phyloP scores from a whole-genome alignment of 2,113 vertebrate species.

The Sterrhoptilus dennistouni region DNA sequence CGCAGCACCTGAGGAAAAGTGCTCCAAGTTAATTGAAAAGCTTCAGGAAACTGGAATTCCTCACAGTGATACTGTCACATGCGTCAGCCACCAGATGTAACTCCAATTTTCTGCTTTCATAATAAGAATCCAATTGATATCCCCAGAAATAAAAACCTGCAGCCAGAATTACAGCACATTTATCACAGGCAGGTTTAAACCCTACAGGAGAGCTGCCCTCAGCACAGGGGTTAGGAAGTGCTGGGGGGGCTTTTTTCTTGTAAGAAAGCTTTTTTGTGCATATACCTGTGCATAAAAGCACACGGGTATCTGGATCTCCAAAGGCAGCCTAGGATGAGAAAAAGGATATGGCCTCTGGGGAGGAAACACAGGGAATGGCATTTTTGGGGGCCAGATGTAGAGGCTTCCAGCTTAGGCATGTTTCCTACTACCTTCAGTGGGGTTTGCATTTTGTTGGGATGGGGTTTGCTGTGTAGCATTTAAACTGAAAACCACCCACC shows the following conservation, averaged over 20 bases:
- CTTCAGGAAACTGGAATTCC: slow-evolving; percentile 20
- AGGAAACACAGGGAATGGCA: not conserved
- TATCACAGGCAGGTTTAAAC: not conserved
- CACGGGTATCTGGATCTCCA: not conserved
- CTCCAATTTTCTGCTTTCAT: slow-evolving; percentile 47
- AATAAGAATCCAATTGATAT: slow-evolving; percentile 50
- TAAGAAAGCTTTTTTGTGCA: not conserved
- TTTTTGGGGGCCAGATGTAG: not conserved
- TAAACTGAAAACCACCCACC: not conserved
- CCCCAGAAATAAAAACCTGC: slow-evolving; percentile 39
- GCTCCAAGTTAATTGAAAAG: slow-evolving; percentile 30
- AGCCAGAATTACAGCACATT: slow-evolving; percentile 41
- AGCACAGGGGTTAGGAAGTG: not conserved
- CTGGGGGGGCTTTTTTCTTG: not conserved
- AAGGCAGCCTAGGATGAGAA: not conserved
- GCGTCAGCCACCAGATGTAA: slow-evolving; percentile 29
- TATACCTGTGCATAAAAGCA: not conserved
- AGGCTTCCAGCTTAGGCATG: not conserved
- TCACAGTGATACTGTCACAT: slow-evolving; percentile 1
- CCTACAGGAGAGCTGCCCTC: not conserved
- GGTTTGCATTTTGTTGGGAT: not conserved
- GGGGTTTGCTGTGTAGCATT: not conserved
- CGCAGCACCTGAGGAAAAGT: not conserved
- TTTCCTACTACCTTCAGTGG: fast-evolving
- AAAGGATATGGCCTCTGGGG: not conserved